Base-by-base conservation (phyloP, 2,888 invertebrate genomes). In the Drosophila mettleri region DNA sequence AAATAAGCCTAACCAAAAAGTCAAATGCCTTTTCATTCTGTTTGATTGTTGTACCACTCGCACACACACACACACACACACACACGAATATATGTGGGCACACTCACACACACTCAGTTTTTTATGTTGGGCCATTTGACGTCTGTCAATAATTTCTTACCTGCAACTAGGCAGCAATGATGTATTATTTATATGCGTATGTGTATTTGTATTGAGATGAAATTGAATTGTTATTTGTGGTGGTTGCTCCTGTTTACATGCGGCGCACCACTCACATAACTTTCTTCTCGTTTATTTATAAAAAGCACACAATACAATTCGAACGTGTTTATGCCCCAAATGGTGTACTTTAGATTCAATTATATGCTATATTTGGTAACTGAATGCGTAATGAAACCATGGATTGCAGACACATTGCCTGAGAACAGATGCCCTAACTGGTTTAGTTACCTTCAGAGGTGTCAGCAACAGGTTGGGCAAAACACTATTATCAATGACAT, bases 291-390 rank as follows among this genome's bases (percentile, higher is more conserved):
- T 67, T 74, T 67, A 74, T 71, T 78, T 51, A 62, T 64, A 75
- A 62, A 53, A 43, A 60, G 52, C 69, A 41, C 41, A 55, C 57
- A 69, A 48, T 74, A 45, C 36, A 34, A 62, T 20, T 31, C 29
- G 55, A 72, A 86, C 85, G 85, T 86, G 85, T 88, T 88, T 79
- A 69, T 81, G 78, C 59, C 52, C 54, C 71, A 84, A 86, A 82
- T 86, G 83, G 88, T 80, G 87, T 87, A 88, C 86, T 89, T 88
- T 80, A 66, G 69, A 76, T 82, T 82, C 78, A 85, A 89, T 88
- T 89, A 87, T 78, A 53, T 67, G 60, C 51, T 10, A 64, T 74
- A 68, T 74, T 79, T 77, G 69, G 73, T 61, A 72, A 70, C 62
- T 57, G 68, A 62, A 67, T 62, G 74, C 72, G 54, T 66, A 74